Evolutionary conservation across 2,888 invertebrate species (phyloP).

Genomic region (Drosophila robusta): DNA sequence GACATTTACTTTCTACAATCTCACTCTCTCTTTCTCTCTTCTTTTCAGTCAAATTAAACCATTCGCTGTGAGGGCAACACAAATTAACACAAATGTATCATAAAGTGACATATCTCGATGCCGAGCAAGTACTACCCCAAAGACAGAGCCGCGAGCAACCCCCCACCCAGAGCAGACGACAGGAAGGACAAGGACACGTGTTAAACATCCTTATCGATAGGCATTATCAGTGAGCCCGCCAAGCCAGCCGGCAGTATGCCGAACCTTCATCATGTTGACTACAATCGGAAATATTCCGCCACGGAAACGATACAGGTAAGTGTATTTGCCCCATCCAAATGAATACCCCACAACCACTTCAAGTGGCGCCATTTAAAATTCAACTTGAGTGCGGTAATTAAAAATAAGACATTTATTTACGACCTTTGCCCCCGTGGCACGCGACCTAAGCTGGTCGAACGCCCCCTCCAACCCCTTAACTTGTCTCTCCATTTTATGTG

Average conservation of each 20-base stretch:
- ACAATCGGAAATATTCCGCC: constrained; percentile 85
- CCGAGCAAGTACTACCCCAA: constrained; percentile 32
- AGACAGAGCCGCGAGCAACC: constrained; percentile 27
- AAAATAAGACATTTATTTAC: constrained; percentile 78
- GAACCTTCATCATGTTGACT: constrained; percentile 84
- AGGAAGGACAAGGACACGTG: constrained; percentile 67
- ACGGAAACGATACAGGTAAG: constrained; percentile 86
- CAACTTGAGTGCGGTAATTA: constrained; percentile 74
- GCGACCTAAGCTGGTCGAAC: constrained; percentile 58
- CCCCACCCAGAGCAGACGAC: constrained; percentile 5
- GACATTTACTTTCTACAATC: constrained; percentile 26
- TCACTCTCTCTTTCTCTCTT: constrained; percentile 19
- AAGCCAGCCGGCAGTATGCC: constrained; percentile 70
- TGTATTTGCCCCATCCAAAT: constrained; percentile 34
- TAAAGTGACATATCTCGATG: constrained; percentile 74
- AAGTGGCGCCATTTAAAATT: constrained; percentile 53
- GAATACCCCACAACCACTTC: constrained; percentile 3
- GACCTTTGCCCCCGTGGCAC: constrained; percentile 60
- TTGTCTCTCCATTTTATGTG: constrained; percentile 5
- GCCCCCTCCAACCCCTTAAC: background rate
- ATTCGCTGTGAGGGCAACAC: constrained; percentile 46
- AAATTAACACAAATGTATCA: constrained; percentile 79
- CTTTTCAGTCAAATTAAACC: constrained; percentile 57
- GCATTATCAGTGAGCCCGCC: constrained; percentile 52
- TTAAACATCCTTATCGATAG: constrained; percentile 65